These are phyloP conservation scores for Gambusia affinis DNA, from an alignment of 2,113 vertebrate species.

Conservation along the genomic window DNA sequence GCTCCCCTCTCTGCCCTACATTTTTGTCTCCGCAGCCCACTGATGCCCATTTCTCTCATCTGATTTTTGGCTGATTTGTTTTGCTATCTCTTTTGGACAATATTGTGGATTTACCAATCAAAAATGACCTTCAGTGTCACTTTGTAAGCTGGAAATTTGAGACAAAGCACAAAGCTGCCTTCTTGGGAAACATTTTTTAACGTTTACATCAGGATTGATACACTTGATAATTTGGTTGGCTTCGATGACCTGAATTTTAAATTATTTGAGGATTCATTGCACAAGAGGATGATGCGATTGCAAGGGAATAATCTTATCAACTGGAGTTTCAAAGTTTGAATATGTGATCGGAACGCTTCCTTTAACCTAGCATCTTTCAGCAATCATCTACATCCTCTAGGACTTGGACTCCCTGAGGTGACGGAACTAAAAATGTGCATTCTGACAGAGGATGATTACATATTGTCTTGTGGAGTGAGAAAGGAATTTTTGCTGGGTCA, in stretches of 20 bases:
- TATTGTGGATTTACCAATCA: conserved; percentile 44
- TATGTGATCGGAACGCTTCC: conserved; percentile 27
- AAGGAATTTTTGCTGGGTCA: conserved; percentile 14
- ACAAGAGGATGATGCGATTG: conserved; percentile 22
- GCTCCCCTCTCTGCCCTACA: conserved; percentile 67
- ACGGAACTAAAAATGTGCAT: conserved; percentile 2
- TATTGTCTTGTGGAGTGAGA: conserved; percentile 23
- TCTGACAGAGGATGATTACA: conserved; percentile 30
- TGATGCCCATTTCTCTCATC: conserved; percentile 37
- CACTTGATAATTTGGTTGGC: conserved; percentile 29
- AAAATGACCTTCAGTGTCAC: conserved; percentile 21
- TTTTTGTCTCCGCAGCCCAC: conserved; percentile 47
- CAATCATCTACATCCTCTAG: conserved; percentile 6
- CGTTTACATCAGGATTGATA: conserved; percentile 52
- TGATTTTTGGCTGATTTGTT: conserved; percentile 26
- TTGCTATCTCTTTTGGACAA: conserved; percentile 28
- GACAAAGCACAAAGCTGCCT: neutral
- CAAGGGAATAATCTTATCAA: conserved; percentile 18
- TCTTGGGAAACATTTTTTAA: conserved; percentile 22
- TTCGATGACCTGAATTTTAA: conserved; percentile 34
- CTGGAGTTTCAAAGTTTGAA: conserved; percentile 9
- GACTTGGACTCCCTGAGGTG: conserved; percentile 2
- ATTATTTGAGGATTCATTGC: conserved; percentile 39
- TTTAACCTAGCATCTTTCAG: conserved; percentile 35
- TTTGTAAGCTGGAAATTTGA: conserved; percentile 44